Conservation (phyloP, 2,113 vertebrate species). For the Accipiter virgatus region DNA sequence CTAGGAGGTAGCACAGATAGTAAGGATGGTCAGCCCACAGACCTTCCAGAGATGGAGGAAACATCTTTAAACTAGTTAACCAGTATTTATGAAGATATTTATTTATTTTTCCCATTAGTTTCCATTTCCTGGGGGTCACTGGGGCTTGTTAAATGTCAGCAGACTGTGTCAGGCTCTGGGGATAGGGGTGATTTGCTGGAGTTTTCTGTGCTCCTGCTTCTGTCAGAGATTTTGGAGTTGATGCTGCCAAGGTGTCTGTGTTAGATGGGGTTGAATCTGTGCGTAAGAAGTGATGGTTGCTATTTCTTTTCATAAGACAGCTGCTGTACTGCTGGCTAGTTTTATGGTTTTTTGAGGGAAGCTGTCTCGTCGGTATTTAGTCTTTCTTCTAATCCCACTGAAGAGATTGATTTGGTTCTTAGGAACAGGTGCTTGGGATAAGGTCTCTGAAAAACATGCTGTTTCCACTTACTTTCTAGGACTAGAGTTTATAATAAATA, state of each 20-base stretch:
- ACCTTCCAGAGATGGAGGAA: not conserved
- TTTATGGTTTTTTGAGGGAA: not conserved
- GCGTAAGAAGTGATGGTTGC: not conserved
- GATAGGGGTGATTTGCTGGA: not conserved
- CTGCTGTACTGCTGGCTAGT: not conserved
- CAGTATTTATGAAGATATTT: not conserved
- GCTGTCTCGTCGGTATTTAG: not conserved
- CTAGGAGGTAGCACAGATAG: too few species aligned
- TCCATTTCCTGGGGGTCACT: not conserved
- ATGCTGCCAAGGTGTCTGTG: not conserved
- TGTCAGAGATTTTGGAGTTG: not conserved
- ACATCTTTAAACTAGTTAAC: not conserved
- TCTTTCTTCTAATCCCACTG: not conserved
- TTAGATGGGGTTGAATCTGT: not conserved
- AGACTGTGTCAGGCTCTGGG: not conserved
- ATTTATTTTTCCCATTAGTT: not conserved
- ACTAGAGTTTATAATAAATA: not conserved
- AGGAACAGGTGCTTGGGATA: not conserved
- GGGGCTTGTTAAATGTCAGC: not conserved
- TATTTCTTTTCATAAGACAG: not conserved
- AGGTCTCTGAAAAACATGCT: not conserved
- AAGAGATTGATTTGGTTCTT: not conserved
- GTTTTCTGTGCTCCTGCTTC: not conserved
- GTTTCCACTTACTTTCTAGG: not conserved
- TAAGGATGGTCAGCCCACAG: fast-evolving